Base-by-base conservation (phyloP, 2,113 vertebrate genomes). In the Panurus biarmicus region DNA sequence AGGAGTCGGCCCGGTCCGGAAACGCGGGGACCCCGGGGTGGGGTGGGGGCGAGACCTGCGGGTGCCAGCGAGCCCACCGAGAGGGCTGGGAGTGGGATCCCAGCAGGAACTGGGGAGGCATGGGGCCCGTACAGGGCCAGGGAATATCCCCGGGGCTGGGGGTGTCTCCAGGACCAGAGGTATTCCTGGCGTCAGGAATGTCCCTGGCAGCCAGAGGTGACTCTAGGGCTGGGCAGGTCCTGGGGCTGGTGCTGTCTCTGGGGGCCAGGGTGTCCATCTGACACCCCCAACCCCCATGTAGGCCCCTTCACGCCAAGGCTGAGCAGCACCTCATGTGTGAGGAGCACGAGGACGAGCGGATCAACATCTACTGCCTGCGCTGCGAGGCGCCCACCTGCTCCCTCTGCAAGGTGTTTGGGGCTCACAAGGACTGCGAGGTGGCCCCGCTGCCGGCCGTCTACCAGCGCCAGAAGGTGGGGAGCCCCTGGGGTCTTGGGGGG, bases 391-490 rank as follows among this genome's bases (percentile, higher is more conserved):
- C 99, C 77, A 99, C 99, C 35, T 99, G 99, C 95, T 99, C 99
- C 84, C 97, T 99, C 97, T 99, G 99, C 97, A 99, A 99, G 93
- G 98, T 99, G 53, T 99, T 99, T 4, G 99, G 99, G 29, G 98
- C 96, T 3, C 99, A 99, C 97, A 99, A 99, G 96, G 98, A 99
- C 95, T 99, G 99, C 0, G 99, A 99, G 88, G 99, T 99, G 56
- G 98, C 99, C 9, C 98, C 99, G 0, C 97, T 99, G 65, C 97
- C 98, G 33, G 98, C 96, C 0, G 74, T 99, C 91, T 99, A 99
- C 96, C 98, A 99, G 95, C 97, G 96, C n/a, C 98, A 99, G 93
- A 99, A 98, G 98, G 98, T 98, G 3, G 5, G 72, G 33, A 5
- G 12, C 0, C 1, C 2, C 7, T 4, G 54, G 26, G 18, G 40